Conservation (phyloP, 1,140 invertebrate genomes). For the Hyphantria cunea region DNA sequence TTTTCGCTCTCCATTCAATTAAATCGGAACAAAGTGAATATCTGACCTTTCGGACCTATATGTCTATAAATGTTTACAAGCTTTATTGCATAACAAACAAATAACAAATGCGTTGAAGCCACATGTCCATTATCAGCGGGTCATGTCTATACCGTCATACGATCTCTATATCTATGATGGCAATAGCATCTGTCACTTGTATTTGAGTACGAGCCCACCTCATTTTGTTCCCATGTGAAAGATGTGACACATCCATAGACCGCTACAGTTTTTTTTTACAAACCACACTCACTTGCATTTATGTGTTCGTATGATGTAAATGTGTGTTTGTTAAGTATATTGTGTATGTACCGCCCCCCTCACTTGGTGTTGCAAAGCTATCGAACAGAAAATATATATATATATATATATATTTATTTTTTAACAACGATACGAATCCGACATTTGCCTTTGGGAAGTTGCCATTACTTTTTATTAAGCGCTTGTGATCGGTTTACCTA, state of each 20-base stretch:
- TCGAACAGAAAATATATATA: constrained; percentile 29
- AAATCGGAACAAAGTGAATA: too few species aligned
- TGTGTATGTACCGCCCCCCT: constrained; percentile 36
- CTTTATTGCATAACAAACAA: too few species aligned
- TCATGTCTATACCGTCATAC: constrained; percentile 43
- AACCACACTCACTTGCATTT: constrained; percentile 81
- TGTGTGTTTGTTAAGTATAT: constrained; percentile 39
- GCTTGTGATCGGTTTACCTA: constrained; percentile 81
- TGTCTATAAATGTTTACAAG: too few species aligned
- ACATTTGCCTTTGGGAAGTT: constrained; percentile 74
- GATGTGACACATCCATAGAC: constrained; percentile 25
- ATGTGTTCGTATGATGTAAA: constrained; percentile 56
- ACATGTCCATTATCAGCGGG: constrained; percentile 7
- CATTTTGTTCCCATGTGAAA: constrained; percentile 4
- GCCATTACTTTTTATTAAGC: constrained; percentile 63
- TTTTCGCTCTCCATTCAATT: too few species aligned
- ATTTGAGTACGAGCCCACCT: constrained; percentile 1
- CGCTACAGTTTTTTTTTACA: constrained; percentile 75
- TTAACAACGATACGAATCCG: constrained; percentile 63
- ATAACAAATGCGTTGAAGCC: background rate
- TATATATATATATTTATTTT: constrained; percentile 34
- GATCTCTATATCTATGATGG: constrained; percentile 67
- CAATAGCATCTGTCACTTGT: constrained; percentile 5
- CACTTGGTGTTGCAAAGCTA: constrained; percentile 30
- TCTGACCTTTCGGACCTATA: too few species aligned